phyloP scores from a whole-genome alignment of 2,113 vertebrate genomes.

The Pao palembangensis region DNA sequence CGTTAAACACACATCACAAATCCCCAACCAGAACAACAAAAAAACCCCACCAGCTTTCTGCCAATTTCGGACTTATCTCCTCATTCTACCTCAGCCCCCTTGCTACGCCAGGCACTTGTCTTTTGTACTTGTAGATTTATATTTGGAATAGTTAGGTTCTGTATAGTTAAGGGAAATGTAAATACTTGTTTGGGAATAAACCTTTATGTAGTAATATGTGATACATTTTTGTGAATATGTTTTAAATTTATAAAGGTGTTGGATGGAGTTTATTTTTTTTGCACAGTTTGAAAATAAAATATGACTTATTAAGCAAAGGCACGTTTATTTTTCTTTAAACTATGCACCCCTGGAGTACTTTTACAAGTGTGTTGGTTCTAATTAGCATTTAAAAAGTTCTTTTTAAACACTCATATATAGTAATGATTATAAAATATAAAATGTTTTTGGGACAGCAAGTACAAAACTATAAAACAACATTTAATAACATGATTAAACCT shows the following conservation, averaged over 20 bases:
- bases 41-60: slow-evolving; percentile 4
- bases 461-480: neutral
- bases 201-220: slow-evolving; percentile 41
- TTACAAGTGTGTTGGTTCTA: neutral
- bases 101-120: slow-evolving; percentile 47
- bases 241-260: slow-evolving; percentile 54
- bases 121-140: slow-evolving; percentile 33
- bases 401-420: neutral
- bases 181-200: slow-evolving; percentile 62
- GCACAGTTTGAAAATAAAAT: slow-evolving; percentile 73
- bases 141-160: slow-evolving; percentile 49
- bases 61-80: slow-evolving; percentile 31
- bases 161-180: slow-evolving; percentile 69
- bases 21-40: neutral
- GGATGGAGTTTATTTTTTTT: slow-evolving; percentile 60
- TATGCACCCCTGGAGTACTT: neutral
- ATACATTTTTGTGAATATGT: slow-evolving; percentile 29
- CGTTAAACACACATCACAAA: too few species aligned
- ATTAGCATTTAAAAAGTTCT: neutral
- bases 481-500: slow-evolving; percentile 6
- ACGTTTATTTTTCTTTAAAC: slow-evolving; percentile 3
- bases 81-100: slow-evolving; percentile 77
- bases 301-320: slow-evolving; percentile 23
- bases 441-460: neutral
- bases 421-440: neutral